A percentile compares a stretch with the other conserved stretches of the same genome.
phyloP scores from a whole-genome alignment of 2,797 vertebrate genomes.

The Myotis planiceps region DNA sequence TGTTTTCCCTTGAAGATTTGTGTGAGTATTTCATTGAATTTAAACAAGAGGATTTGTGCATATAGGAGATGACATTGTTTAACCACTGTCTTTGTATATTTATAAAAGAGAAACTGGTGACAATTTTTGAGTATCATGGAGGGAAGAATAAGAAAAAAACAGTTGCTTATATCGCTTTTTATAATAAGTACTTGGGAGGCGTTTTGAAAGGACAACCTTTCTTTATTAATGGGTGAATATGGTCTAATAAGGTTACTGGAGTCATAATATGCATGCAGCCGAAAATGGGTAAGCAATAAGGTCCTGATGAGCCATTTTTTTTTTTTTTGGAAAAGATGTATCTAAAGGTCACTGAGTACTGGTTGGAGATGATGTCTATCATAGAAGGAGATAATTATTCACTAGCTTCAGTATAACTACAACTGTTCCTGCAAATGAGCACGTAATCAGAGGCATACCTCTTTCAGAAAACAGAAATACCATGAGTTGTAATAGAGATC shows the following conservation, averaged over 20 bases:
- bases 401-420: neutral
- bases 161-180: neutral
- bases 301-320: neutral
- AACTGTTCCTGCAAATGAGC: neutral
- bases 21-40: conserved; percentile 12
- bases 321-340: neutral
- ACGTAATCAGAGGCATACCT: neutral
- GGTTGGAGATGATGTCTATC: neutral
- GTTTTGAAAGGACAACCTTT: neutral
- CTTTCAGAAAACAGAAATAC: neutral
- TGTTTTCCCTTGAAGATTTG: neutral
- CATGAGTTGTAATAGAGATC: neutral
- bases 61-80: neutral
- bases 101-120: neutral
- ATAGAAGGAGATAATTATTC: neutral
- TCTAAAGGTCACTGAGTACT: neutral
- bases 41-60: neutral
- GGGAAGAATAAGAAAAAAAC: neutral
- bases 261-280: neutral
- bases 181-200: neutral
- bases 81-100: neutral
- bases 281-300: neutral
- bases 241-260: neutral
- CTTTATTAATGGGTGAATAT: neutral
- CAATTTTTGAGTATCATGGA: neutral